Evolutionary conservation across 2,888 invertebrate genomes (phyloP), one percentile per base, ranked within the genome.

Genomic region (Nudaria mundana): DNA sequence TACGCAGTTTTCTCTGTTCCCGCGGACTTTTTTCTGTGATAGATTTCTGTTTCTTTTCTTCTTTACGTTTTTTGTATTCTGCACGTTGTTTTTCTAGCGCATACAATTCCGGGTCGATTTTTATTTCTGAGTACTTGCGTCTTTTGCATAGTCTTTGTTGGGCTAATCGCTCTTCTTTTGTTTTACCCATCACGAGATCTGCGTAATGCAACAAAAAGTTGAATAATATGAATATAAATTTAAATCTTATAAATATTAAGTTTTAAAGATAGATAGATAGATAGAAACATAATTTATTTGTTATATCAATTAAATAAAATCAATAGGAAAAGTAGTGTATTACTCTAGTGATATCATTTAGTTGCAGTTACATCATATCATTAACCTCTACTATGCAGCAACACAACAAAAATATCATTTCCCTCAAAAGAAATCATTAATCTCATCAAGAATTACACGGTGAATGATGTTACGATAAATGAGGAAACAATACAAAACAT

Each of bases 31-130:
- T 24, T 26, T 25, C 16, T 14, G 15, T 15, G 8, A 23, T 24
- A 1, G 15, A 23, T 15, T 4, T 33, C 15, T 26, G 13, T 24
- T 34, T 34, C 26, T 34, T 26, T 26, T 16, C 34, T 34, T 34
- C n/a, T 30, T 30, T 30, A 20, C 20, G 8, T 11, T 20, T 30
- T n/a, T 11, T 3, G 30, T 30, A 30, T 20, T 20, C 10, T 10
- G 18, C n/a, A 3, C 14, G 18, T 30, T 30, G 18, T 18, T 20
- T 30, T 18, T 30, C 30, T 11, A 20, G 10, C 3, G 30, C 30
- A 10, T 30, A 30, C 3, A 30, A 7, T 3, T 5, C 20, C 1
- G 30, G 30, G 11, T 30, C 30, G 10, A 20, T 6, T 11, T 30
- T 30, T 3, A 30, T 30, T 5, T 18, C 20, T 10, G 1, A 18